phyloP scores from a whole-genome alignment of 2,797 vertebrate species.

The Trematomus bernacchii region DNA sequence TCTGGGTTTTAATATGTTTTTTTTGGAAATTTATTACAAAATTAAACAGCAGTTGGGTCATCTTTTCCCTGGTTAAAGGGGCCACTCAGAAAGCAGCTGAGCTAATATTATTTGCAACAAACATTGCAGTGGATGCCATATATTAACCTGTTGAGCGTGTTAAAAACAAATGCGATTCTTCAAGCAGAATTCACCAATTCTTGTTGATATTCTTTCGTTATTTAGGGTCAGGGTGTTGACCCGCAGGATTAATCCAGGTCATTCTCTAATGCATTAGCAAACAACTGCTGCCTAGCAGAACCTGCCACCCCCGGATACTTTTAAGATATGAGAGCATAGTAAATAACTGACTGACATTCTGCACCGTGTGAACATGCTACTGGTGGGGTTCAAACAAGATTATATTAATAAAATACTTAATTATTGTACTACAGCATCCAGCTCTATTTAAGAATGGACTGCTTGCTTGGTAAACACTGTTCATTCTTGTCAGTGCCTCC shows the following conservation, averaged over 20 bases:
- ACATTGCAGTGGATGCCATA: background rate
- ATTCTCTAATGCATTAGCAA: slow-evolving; percentile 76
- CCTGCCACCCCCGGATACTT: slow-evolving; percentile 47
- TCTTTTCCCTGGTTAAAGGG: slow-evolving; percentile 9
- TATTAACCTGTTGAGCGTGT: slow-evolving; percentile 1
- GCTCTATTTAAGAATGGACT: background rate
- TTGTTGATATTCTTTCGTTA: slow-evolving; percentile 40
- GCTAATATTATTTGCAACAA: slow-evolving; percentile 24
- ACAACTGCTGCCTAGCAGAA: slow-evolving; percentile 62
- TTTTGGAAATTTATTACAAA: background rate
- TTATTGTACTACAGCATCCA: background rate
- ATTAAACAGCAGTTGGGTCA: slow-evolving; percentile 5
- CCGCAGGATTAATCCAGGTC: slow-evolving; percentile 44
- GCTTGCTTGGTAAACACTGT: slow-evolving; percentile 10
- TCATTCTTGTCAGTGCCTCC: background rate
- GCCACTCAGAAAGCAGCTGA: slow-evolving; percentile 14
- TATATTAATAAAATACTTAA: slow-evolving; percentile 7
- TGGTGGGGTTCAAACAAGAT: slow-evolving; percentile 10
- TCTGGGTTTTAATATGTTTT: background rate
- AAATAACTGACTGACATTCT: slow-evolving; percentile 72
- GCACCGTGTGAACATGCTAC: slow-evolving; percentile 20
- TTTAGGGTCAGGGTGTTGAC: slow-evolving; percentile 40
- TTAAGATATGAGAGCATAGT: slow-evolving; percentile 60
- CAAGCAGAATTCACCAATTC: slow-evolving; percentile 29
- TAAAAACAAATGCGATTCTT: slow-evolving; percentile 20